Evolutionary conservation across 2,888 invertebrate species (phyloP), one percentile per base, ranked within the genome.

Genomic region (Ormyrus labotus): DNA sequence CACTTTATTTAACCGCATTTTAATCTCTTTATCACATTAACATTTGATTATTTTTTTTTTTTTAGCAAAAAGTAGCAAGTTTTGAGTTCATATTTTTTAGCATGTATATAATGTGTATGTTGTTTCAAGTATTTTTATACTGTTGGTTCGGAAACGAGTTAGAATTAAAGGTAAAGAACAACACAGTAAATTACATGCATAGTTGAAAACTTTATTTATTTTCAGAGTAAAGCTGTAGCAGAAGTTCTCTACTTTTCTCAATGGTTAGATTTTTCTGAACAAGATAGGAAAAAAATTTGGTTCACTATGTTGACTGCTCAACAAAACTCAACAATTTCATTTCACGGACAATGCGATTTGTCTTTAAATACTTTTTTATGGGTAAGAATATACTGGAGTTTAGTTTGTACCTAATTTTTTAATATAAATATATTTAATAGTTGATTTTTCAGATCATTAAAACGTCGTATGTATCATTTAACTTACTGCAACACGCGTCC

Each of bases 91-190:
- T 76, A 9, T 69, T 64, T 13, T 11, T 79, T 19, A 34, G 6
- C 19, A 10, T 71, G 45, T 82, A 80, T 11, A 60, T 80, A 8
- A 34, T 47, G 8, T 64, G 64, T 11, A 80, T 80, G 51, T 53
- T 82, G 3, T 58, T 1, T 11, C 69, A 73, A 73, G 51, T 82
- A 47, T 80, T 82, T 73, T n/a, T 80, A 45, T 82, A 82, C 19
- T 82, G 82, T 45, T 82, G 77, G 76, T 82, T 77, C 4, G 80
- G 80, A 50, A 80, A 80, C 65, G 73, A 82, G 55, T 19, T 82
- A 11, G 50, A 61, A n/a, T 51, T 67, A 5, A 58, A 77, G 68
- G 80, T 82, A 73, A 64, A 19, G 4, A 53, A 53, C 58, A 45
- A 47, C n/a, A 3, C 3, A 34, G 19, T 34, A 19, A 55, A 11